phyloP scores from a whole-genome alignment of 2,888 invertebrate genomes.

The Neoscelio sp. region DNA sequence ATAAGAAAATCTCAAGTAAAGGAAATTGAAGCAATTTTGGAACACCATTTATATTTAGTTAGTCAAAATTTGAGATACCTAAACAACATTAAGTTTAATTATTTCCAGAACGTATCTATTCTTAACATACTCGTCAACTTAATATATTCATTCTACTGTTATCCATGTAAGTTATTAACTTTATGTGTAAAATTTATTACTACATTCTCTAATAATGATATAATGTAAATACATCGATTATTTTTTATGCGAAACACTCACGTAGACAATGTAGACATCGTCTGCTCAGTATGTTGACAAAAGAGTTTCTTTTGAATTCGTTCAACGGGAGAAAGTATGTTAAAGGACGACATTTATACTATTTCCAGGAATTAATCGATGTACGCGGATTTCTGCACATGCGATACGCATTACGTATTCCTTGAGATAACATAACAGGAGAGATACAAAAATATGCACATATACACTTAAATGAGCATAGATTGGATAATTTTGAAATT shows the following conservation, averaged over 20 bases:
- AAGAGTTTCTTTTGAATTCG: constrained; percentile 5
- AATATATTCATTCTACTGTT: no score
- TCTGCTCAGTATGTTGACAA: constrained; percentile 1
- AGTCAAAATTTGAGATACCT: no score
- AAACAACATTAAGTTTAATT: no score
- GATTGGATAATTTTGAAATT: constrained; percentile 1
- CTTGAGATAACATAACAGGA: constrained; percentile 12
- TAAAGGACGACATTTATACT: constrained; percentile 14
- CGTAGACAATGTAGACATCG: neutral
- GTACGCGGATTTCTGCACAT: constrained; percentile 24
- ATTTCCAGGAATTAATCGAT: constrained; percentile 26
- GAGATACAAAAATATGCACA: neutral
- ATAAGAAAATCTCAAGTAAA: no score
- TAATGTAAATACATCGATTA: neutral
- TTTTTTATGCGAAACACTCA: neutral
- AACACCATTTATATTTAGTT: no score
- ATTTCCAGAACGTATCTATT: no score
- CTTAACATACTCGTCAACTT: no score
- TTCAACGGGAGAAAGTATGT: constrained; percentile 33
- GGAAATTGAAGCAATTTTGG: no score
- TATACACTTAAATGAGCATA: neutral
- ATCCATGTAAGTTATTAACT: constrained; percentile 2
- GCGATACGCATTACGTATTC: constrained; percentile 37
- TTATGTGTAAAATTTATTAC: neutral
- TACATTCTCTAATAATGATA: constrained; percentile 4